Percentiles rank a stretch among this genome's conserved stretches.
Evolutionary conservation across 2,888 invertebrate genomes (phyloP).

Genomic region (Ganaspis brasiliensis): DNA sequence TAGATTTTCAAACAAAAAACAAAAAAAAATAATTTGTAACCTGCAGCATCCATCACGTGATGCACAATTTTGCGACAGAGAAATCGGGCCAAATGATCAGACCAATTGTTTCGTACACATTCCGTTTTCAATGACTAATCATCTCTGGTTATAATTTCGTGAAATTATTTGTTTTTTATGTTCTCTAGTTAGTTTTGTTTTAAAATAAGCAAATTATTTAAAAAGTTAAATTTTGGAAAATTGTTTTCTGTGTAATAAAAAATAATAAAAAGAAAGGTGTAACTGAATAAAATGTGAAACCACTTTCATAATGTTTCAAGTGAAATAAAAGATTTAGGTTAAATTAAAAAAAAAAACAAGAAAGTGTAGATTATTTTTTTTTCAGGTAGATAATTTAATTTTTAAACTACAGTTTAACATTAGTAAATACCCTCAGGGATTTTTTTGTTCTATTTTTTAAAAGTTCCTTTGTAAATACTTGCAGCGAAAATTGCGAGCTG

Average conservation of each 20-base stretch:
- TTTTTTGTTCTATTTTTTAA: slow-evolving; percentile 14
- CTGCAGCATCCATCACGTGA: slow-evolving; percentile 65
- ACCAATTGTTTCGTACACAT: slow-evolving; percentile 29
- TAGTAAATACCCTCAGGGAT: neutral
- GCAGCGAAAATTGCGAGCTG: neutral
- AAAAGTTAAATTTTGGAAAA: too few relatives aligned
- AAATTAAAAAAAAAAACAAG: too few relatives aligned
- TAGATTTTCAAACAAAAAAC: too few relatives aligned
- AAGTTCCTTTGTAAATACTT: slow-evolving; percentile 23
- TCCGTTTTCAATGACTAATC: slow-evolving; percentile 15
- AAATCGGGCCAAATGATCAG: slow-evolving; percentile 23
- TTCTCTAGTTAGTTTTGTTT: slow-evolving; percentile 48
- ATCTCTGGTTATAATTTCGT: slow-evolving; percentile 17
- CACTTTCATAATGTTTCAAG: too few relatives aligned
- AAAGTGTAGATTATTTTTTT: neutral
- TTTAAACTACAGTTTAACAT: slow-evolving; percentile 38
- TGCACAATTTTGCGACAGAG: slow-evolving; percentile 52
- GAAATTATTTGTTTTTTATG: slow-evolving; percentile 46
- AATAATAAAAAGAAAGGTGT: too few relatives aligned
- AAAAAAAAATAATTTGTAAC: too few relatives aligned
- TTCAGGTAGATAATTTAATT: neutral
- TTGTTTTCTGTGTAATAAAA: too few relatives aligned
- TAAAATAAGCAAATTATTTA: too few relatives aligned
- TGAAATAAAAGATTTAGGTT: too few relatives aligned
- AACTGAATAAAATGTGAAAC: too few relatives aligned